Evolutionary conservation across 2,888 invertebrate genomes (phyloP).

Genomic region (Therioaphis trifolii): DNA sequence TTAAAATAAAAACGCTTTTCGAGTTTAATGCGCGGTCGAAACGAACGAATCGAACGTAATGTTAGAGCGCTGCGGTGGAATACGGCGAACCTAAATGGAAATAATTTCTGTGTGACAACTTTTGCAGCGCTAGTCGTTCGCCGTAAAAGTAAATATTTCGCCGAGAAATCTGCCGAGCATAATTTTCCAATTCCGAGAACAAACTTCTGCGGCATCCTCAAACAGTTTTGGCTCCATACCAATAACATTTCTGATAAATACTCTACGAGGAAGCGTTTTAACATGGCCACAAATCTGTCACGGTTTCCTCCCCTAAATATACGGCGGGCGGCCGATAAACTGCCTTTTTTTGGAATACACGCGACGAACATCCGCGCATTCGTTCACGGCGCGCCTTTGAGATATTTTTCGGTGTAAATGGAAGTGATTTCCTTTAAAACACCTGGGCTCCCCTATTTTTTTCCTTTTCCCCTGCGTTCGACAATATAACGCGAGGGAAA

Average conservation of each 20-base stretch:
- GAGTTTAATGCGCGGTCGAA: too few species aligned
- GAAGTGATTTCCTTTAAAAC: constrained; percentile 61
- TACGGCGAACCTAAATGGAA: neutral
- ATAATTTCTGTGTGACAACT: too few species aligned
- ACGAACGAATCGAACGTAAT: neutral
- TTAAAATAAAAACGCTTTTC: neutral
- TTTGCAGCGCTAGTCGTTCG: neutral
- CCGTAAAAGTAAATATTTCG: constrained; percentile 23
- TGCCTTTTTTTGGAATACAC: constrained; percentile 29
- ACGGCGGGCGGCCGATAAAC: neutral
- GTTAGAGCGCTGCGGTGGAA: neutral
- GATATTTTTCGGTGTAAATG: constrained; percentile 46
- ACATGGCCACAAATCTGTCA: constrained; percentile 47
- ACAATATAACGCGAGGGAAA: neutral
- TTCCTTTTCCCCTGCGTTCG: constrained; percentile 7
- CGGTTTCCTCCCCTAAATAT: constrained; percentile 23
- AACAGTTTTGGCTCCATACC: constrained; percentile 39
- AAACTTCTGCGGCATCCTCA: neutral
- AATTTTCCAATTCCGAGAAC: constrained; percentile 38
- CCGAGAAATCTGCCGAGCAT: neutral
- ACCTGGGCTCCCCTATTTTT: constrained; percentile 56
- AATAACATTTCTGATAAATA: constrained; percentile 56
- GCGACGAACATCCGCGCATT: constrained; percentile 15
- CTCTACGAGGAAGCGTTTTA: constrained; percentile 38
- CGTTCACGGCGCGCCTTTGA: constrained; percentile 41